Percentiles rank a stretch among this genome's conserved stretches.
These are phyloP conservation scores for Ptyas mucosa DNA, from an alignment of 2,113 vertebrate genomes.

Conservation along the genomic window DNA sequence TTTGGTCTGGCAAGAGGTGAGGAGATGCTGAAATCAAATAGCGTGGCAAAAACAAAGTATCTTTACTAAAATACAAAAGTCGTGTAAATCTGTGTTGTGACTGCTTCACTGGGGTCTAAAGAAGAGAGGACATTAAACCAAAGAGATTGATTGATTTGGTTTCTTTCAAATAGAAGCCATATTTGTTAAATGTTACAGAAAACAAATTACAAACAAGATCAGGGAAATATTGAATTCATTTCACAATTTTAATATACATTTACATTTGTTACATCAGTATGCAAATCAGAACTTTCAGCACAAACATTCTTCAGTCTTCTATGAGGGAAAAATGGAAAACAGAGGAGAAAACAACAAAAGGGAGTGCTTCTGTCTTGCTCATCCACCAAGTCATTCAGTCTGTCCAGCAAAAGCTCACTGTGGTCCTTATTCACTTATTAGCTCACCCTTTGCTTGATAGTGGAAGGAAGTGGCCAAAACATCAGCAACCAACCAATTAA, in stretches of 20 bases:
- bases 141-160: not conserved
- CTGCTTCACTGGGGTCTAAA: not conserved
- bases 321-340: not conserved
- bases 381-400: not conserved
- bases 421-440: not conserved
- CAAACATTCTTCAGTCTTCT: not conserved
- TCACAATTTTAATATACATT: not conserved
- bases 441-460: not conserved
- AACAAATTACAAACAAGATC: not conserved
- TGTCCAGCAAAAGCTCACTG: not conserved
- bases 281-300: not conserved
- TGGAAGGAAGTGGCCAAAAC: not conserved
- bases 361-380: not conserved
- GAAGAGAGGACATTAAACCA: not conserved
- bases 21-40: slow-evolving; percentile 13
- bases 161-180: not conserved
- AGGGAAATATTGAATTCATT: not conserved
- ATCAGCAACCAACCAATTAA: not conserved
- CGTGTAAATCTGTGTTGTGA: too few species aligned
- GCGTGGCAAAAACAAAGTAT: not conserved
- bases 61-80: not conserved
- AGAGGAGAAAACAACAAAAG: not conserved
- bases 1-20: slow-evolving; percentile 16
- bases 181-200: not conserved
- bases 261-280: not conserved